Percentiles rank a stretch among this genome's conserved stretches.
phyloP scores from a whole-genome alignment of 2,888 invertebrate genomes.

The Polyommatus icarus region DNA sequence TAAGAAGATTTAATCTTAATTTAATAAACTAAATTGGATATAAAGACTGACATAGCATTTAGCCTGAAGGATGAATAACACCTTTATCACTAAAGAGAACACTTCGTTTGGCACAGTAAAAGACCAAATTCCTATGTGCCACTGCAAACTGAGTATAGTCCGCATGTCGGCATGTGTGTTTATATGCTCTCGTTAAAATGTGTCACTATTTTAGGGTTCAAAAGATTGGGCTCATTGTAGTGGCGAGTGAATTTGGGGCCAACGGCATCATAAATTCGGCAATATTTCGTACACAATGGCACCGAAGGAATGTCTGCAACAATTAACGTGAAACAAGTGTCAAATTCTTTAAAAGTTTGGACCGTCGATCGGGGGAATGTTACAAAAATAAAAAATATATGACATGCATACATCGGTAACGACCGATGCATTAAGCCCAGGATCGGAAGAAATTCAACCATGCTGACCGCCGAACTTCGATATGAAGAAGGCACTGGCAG shows the following conservation, averaged over 20 bases:
- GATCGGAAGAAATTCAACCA: too few species aligned
- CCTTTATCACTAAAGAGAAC: background rate
- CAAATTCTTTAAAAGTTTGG: background rate
- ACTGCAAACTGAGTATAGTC: background rate
- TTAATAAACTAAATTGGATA: too few species aligned
- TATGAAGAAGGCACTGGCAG: too few species aligned
- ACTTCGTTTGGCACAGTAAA: background rate
- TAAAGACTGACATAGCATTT: too few species aligned
- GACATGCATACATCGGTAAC: background rate
- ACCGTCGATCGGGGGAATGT: background rate
- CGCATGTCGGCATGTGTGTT: background rate
- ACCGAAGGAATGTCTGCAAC: background rate
- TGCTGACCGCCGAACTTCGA: too few species aligned
- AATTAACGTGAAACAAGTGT: slow-evolving; percentile 8
- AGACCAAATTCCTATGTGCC: background rate
- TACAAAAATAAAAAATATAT: background rate
- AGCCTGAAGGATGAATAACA: too few species aligned
- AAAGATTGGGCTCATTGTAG: background rate
- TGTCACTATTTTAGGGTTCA: background rate
- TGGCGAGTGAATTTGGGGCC: background rate
- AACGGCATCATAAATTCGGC: slow-evolving; percentile 11
- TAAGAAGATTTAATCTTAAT: too few species aligned
- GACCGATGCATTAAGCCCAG: too few species aligned
- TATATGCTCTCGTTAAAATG: background rate
- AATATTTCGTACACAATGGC: background rate